Base-by-base conservation (phyloP, 2,113 vertebrate genomes). In the Plecturocebus donacophilus region DNA sequence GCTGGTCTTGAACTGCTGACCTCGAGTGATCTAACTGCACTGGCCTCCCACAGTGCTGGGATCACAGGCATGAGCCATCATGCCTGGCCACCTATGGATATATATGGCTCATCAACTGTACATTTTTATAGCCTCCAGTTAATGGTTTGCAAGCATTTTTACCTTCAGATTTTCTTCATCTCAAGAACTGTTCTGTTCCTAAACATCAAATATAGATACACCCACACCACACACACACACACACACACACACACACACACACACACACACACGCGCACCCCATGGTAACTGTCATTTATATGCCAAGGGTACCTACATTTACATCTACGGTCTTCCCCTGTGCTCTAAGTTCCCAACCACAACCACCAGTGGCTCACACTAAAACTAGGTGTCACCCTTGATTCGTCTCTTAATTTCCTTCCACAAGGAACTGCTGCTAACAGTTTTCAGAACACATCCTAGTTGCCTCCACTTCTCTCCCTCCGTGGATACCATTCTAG, bases 91-190 rank as follows among this genome's bases (percentile, higher is more conserved):
- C 61, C 61, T 64, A 14, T 32, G 30, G 11, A 25, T 8, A 56
- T 21, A 4, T 92, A 25, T 1, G 47, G 47, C 45, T 83, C 2
- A 3, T 17, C 17, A 6, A 3, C 4, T 27, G 2, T 30, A n/a
- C 10, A 25, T 56, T 21, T 58, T 56, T 40, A 47, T 9, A 68
- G 40, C 52, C 1, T n/a, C 9, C 27, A 66, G 40, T 5, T 87
- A 13, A 80, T 16, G 16, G 30, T 42, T 4, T n/a, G n/a, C 14
- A 82, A 20, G 73, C 32, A 52, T 14, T 32, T 68, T 52, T 76
- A 82, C 0, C n/a, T 64, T 76, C 30, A 38, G 47, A 47, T 66
- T 75, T 94, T 87, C 45, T 79, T 95, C 54, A 66, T 68, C 70
- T 85, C 30, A 68, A 61, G 75, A 93, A 35, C 4, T 14, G 86